phyloP scores from a whole-genome alignment of 2,113 vertebrate species.

The Recurvirostra avosetta region DNA sequence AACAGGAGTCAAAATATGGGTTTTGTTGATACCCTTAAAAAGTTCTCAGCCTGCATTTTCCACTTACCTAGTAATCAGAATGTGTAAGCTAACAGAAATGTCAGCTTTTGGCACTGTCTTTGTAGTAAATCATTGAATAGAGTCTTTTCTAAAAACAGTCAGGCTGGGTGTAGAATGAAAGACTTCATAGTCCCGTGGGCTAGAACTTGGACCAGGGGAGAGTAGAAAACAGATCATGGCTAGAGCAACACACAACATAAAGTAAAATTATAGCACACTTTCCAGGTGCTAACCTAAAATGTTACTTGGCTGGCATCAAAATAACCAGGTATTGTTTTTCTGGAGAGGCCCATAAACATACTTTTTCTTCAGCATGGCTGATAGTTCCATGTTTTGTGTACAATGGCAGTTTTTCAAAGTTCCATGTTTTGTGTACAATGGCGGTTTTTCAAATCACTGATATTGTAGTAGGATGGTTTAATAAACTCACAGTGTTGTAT shows the following conservation, averaged over 20 bases:
- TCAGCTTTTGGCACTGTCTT: neutral
- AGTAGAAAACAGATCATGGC: neutral
- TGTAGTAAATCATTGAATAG: neutral
- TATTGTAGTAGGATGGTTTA: neutral
- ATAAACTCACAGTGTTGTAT: neutral
- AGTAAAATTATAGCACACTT: neutral
- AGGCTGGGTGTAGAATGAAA: neutral
- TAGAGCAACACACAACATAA: neutral
- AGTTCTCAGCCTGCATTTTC: neutral
- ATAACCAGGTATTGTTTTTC: neutral
- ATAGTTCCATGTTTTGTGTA: neutral
- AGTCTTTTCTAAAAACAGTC: neutral
- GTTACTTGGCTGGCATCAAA: neutral
- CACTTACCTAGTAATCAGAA: neutral
- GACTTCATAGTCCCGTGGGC: neutral
- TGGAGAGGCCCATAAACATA: neutral
- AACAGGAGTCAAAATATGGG: neutral
- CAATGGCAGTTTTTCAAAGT: neutral
- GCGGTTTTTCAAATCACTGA: neutral
- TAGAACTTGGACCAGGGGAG: neutral
- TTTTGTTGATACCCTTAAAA: neutral
- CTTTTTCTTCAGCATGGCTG: neutral
- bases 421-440: neutral
- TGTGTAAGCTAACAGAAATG: neutral
- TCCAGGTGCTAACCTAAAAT: neutral